phyloP scores from a whole-genome alignment of 2,113 vertebrate genomes.

The Mormoops blainvillei region DNA sequence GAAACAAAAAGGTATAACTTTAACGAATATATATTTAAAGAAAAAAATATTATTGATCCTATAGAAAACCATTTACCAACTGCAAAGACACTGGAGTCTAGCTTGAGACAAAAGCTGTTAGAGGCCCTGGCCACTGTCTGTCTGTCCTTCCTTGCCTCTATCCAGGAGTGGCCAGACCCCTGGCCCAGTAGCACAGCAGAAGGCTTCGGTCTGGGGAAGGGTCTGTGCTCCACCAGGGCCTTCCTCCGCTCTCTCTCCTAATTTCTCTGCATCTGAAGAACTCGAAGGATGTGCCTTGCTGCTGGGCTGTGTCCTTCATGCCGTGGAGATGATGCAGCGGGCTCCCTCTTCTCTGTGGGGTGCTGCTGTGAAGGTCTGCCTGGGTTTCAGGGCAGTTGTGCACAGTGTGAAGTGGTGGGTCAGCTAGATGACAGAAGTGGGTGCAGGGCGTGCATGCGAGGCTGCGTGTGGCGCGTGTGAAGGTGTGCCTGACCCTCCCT shows the following conservation, averaged over 20 bases:
- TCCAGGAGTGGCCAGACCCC: slow-evolving; percentile 69
- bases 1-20: slow-evolving; percentile 83
- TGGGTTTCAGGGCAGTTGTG: background rate
- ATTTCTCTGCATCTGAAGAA: slow-evolving; percentile 75
- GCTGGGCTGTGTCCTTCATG: slow-evolving; percentile 56
- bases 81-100: slow-evolving; percentile 78
- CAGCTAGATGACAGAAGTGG: background rate
- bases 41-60: slow-evolving; percentile 85
- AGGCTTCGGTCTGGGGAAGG: slow-evolving; percentile 18
- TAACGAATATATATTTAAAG: slow-evolving; percentile 88
- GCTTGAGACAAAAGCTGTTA: slow-evolving; percentile 76
- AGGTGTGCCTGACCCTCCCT: background rate
- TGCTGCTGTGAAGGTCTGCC: background rate
- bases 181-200: slow-evolving; percentile 76
- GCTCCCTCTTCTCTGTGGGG: background rate
- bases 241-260: slow-evolving; percentile 48
- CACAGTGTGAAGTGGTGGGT: background rate
- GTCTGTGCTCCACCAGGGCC: background rate
- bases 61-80: slow-evolving; percentile 82
- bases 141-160: background rate
- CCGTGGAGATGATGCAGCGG: background rate
- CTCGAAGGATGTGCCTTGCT: slow-evolving; percentile 90
- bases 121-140: slow-evolving; percentile 72
- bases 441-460: slow-evolving; percentile 38
- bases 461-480: background rate